Conservation (phyloP, 2,113 vertebrate genomes). For the Brevimyrus niger region DNA sequence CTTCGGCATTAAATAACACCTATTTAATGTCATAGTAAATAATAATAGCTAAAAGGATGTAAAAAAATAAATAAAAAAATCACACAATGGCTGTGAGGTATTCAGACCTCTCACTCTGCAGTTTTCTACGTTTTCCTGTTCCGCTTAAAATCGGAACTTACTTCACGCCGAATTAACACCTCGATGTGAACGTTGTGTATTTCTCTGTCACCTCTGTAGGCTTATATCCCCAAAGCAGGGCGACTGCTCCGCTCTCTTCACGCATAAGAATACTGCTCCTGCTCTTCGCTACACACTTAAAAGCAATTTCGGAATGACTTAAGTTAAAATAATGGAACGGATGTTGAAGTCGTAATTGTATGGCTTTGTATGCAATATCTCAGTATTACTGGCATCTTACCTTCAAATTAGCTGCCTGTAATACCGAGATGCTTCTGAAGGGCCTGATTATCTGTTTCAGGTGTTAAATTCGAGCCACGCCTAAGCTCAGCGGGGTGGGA, state of each 20-base stretch:
- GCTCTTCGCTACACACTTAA: background rate
- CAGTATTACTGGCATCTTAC: no score
- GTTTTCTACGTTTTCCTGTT: background rate
- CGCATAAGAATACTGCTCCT: no score
- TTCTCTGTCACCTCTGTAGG: slow-evolving; percentile 39
- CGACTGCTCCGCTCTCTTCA: background rate
- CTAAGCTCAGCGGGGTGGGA: no score
- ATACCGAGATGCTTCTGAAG: no score
- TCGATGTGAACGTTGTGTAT: slow-evolving; percentile 51
- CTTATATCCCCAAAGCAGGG: slow-evolving; percentile 31
- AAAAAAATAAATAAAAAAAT: background rate
- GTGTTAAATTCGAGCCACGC: no score
- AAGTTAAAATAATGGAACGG: background rate
- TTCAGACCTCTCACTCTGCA: slow-evolving; percentile 40
- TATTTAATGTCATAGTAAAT: background rate
- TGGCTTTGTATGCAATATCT: background rate
- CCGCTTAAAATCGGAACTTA: slow-evolving; percentile 30
- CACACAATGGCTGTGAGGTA: background rate
- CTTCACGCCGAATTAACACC: slow-evolving; percentile 58
- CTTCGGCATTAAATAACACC: background rate
- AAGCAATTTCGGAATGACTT: background rate
- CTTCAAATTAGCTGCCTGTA: no score
- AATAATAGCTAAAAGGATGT: background rate
- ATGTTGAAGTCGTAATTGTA: background rate
- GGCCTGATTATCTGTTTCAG: no score